These are phyloP conservation scores for Phalera bucephala DNA, from an alignment of 2,888 invertebrate species.

Conservation along the genomic window DNA sequence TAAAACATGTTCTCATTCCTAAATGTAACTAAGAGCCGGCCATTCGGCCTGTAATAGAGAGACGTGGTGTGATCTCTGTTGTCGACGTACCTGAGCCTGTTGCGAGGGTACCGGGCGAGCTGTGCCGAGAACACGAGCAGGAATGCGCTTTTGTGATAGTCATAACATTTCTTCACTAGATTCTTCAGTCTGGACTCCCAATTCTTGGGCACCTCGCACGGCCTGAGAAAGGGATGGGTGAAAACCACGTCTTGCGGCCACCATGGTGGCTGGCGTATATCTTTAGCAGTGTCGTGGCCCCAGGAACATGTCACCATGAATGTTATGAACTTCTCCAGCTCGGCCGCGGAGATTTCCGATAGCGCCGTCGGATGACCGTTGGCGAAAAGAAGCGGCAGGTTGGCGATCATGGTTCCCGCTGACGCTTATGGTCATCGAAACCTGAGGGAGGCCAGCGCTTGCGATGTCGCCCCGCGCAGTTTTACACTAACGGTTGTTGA, in stretches of 20 bases:
- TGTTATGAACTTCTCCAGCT: constrained; percentile 87
- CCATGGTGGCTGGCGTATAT: constrained; percentile 86
- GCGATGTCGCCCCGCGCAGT: constrained; percentile 57
- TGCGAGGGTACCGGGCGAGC: constrained; percentile 85
- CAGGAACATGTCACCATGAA: constrained; percentile 90
- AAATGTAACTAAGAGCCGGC: constrained; percentile 88
- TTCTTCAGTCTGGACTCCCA: constrained; percentile 86
- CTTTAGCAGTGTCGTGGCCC: constrained; percentile 84
- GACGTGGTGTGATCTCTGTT: constrained; percentile 89
- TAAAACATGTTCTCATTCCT: constrained; percentile 88
- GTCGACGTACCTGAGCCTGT: constrained; percentile 86
- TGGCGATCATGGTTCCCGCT: constrained; percentile 85
- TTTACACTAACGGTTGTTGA: constrained; percentile 62
- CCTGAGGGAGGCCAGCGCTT: constrained; percentile 62
- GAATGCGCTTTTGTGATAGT: constrained; percentile 88
- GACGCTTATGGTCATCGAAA: constrained; percentile 73
- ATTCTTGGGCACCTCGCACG: constrained; percentile 64
- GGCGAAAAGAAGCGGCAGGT: constrained; percentile 87
- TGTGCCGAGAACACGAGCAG: constrained; percentile 87
- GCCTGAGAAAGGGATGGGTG: constrained; percentile 85
- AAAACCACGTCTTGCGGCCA: constrained; percentile 87
- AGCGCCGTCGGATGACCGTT: constrained; percentile 88
- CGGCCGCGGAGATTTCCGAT: constrained; percentile 83
- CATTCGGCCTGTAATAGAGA: constrained; percentile 85
- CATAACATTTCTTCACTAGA: constrained; percentile 87